Evolutionary conservation across 1,140 invertebrate species (phyloP), one percentile per base, ranked within the genome.

Genomic region (Caenorhabditis brenneri): DNA sequence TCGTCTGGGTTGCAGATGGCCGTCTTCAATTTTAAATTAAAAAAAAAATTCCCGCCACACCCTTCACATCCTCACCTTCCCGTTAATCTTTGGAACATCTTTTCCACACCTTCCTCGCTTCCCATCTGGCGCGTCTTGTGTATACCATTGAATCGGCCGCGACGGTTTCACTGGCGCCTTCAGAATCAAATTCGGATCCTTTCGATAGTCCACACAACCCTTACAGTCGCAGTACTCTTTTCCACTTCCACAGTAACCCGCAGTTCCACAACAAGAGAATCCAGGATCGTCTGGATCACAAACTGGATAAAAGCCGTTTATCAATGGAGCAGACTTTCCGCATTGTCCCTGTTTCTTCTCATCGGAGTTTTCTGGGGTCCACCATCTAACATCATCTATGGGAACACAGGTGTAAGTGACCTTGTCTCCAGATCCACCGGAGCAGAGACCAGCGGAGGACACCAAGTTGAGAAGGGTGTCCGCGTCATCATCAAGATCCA

Each of bases 401-500:
- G 80, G 48, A 55, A 81, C 36, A 27, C 80, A 69, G 0, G 33
- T 65, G n/a, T 80, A 53, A 6, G 42, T 53, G 15, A 80, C 31
- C 22, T 48, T 49, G 22, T 80, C 79, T 29, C 79, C 79, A 36
- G 48, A 53, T 29, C 79, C 79, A 12, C 29, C 49, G 12, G 46
- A 49, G 49, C 79, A 80, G 27, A 80, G n/a, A 16, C 31, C 29
- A 24, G 79, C 79, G 27, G 46, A 51, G 33, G 79, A 80, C 4
- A 80, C 48, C 31, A 82, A 36, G 9, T 88, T 84, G 3, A 89
- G 48, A 48, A 90, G 58, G 3, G 88, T 84, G n/a, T 79, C 49
- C 3, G 84, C 51, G 53, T 87, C 85, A 91, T 98, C 96, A 85
- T 98, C 96, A 88, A 96, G 96, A 91, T 97, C 96, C 84, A 98